Base-by-base conservation (phyloP, 2,113 vertebrate species). In the Alethe castanea region DNA sequence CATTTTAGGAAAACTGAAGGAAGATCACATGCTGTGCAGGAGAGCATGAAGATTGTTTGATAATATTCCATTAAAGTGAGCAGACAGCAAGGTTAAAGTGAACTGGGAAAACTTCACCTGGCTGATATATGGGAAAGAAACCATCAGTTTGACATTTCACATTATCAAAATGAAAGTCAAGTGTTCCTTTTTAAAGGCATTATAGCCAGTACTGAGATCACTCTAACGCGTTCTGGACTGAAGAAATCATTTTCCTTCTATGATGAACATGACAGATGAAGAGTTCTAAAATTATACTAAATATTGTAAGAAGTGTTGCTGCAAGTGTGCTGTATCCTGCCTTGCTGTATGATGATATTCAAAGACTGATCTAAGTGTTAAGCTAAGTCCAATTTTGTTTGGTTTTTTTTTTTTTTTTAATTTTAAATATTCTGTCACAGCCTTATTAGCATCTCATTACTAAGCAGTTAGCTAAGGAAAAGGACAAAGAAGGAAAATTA, bases 401-500 rank as follows among this genome's bases (percentile, higher is more conserved):
- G 69, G 59, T 83, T 62, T 59, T 16, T 36, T 6, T 24, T 48
- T 48, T 52, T 52, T 52, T 52, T 52, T 52, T 52, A 5, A 36
- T 38, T 90, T 82, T 52, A 89, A 64, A 42, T 90, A 92, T 86
- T 86, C 74, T 90, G 9, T 67, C 44, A 36, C 60, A 40, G 31
- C 33, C 67, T 92, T 52, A 95, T 97, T 95, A 96, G 8, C 92
- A 93, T 95, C 79, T 86, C 52, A 93, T 96, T 96, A 92, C n/a
- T 90, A 86, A 78, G 64, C 85, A 90, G 71, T 82, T 94, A 92
- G n/a, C n/a, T 83, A 78, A 88, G 38, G 69, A 90, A 92, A 95
- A 94, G 82, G 82, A 94, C 92, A 94, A 93, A 96, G 93, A 93
- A 83, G 56, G 79, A 70, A 96, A 96, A 97, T 97, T 74, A 95